phyloP scores from a whole-genome alignment of 2,113 vertebrate genomes.

The Nothocercus julius region DNA sequence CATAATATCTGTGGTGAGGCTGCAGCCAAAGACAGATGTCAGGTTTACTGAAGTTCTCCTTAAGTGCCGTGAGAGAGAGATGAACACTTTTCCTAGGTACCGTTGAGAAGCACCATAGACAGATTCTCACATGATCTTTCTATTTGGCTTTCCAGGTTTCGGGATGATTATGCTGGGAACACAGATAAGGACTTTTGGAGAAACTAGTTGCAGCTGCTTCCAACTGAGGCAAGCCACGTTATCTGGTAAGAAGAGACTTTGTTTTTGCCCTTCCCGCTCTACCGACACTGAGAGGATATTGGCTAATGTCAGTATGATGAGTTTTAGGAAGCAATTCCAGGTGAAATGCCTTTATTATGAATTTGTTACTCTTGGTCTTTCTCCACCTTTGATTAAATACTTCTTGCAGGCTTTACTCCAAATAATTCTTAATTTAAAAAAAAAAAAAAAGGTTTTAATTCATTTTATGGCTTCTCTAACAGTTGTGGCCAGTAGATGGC shows the following conservation, averaged over 20 bases:
- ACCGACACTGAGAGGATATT: background rate
- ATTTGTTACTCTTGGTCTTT: background rate
- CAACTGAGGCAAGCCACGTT: accelerated
- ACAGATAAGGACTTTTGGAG: background rate
- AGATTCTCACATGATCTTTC: background rate
- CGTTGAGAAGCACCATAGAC: accelerated
- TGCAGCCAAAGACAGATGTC: background rate
- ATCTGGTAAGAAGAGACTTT: background rate
- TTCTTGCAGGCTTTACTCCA: background rate
- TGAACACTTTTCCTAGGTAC: background rate
- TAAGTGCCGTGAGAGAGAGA: background rate
- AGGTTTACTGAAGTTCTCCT: background rate
- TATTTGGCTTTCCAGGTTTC: background rate
- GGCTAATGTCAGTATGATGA: background rate
- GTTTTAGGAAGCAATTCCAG: background rate
- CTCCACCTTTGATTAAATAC: background rate
- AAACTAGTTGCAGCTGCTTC: background rate
- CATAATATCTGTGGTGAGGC: background rate
- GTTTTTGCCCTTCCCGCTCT: background rate
- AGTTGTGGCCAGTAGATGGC: conserved; percentile 54
- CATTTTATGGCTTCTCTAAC: background rate
- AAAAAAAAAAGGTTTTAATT: background rate
- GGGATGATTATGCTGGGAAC: background rate
- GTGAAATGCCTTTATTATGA: background rate
- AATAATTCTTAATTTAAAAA: background rate